Conservation (phyloP, 2,797 vertebrate species). For the Fratercula arctica region DNA sequence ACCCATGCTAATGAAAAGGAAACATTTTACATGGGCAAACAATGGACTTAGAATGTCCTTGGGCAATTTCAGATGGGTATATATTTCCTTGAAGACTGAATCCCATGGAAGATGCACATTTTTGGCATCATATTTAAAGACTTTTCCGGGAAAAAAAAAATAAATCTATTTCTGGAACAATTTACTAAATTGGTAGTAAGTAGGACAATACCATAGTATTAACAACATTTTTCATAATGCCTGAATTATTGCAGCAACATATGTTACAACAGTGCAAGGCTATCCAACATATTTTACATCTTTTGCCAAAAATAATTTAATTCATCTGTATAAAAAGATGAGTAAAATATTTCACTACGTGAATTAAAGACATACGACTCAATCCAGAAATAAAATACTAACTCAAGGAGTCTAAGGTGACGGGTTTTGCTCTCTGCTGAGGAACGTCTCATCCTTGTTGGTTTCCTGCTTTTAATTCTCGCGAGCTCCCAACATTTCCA, state of each 20-base stretch:
- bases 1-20: constrained; percentile 47
- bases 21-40: constrained; percentile 60
- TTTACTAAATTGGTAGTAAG: constrained; percentile 61
- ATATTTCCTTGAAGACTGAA: constrained; percentile 22
- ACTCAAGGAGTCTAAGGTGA: not conserved
- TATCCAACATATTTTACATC: constrained; percentile 25
- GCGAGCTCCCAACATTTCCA: not conserved
- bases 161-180: constrained; percentile 65
- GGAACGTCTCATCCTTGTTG: not conserved
- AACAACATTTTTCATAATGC: constrained; percentile 58
- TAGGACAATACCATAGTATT: constrained; percentile 58
- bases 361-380: constrained; percentile 44
- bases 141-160: constrained; percentile 53
- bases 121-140: constrained; percentile 51
- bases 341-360: constrained; percentile 28
- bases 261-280: constrained; percentile 23
- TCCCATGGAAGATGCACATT: constrained; percentile 49
- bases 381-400: constrained; percentile 10
- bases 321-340: not conserved
- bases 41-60: constrained; percentile 41
- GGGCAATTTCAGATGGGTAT: constrained; percentile 53
- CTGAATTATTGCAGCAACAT: constrained; percentile 41
- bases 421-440: not conserved
- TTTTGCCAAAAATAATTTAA: constrained; percentile 53
- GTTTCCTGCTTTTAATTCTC: not conserved